Conservation (phyloP, 1,140 invertebrate species). For the Bombus turneri region DNA sequence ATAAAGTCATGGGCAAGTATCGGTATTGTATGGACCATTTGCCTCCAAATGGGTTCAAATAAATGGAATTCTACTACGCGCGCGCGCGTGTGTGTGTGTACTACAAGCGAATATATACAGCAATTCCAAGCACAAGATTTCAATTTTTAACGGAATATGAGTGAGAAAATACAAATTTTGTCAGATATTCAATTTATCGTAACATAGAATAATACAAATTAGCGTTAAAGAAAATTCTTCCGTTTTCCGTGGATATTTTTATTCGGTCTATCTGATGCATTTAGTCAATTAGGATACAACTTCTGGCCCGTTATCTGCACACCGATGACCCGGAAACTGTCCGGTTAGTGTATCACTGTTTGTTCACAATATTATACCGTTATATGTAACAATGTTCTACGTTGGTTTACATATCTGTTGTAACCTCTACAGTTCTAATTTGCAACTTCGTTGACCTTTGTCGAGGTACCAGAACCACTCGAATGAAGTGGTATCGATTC, state of each 20-base stretch:
- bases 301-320: neutral
- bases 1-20: too few species aligned
- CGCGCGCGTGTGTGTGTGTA: too few species aligned
- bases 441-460: neutral
- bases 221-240: too few species aligned
- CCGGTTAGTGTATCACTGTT: neutral
- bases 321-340: neutral
- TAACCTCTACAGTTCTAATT: neutral
- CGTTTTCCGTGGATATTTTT: neutral
- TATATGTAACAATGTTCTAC: neutral
- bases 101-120: too few species aligned
- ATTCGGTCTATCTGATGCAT: neutral
- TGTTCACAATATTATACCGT: neutral
- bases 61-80: neutral
- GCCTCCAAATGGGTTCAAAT: too few species aligned
- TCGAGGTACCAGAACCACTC: neutral
- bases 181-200: too few species aligned
- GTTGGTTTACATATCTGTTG: neutral
- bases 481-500: neutral
- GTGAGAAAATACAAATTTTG: too few species aligned
- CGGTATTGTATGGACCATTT: too few species aligned
- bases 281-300: neutral
- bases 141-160: too few species aligned
- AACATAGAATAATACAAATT: too few species aligned
- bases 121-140: too few species aligned